phyloP scores from a whole-genome alignment of 2,113 vertebrate genomes.

The Salminus brasiliensis region DNA sequence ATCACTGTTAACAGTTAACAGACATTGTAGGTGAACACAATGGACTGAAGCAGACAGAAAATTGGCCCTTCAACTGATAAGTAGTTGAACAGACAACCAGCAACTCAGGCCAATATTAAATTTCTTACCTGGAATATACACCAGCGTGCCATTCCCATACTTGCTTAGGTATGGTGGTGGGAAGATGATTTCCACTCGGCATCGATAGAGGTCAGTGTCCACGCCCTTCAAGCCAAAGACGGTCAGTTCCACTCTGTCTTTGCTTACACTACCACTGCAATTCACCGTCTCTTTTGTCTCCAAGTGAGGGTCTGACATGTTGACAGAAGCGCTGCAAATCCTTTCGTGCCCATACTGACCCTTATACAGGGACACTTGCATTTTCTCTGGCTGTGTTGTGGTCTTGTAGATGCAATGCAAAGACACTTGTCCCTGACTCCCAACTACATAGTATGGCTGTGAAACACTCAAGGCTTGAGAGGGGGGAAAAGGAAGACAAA shows the following conservation, averaged over 20 bases:
- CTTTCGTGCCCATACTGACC: constrained; percentile 51
- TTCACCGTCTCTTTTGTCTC: constrained; percentile 22
- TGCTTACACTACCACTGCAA: constrained; percentile 53
- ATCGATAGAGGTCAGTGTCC: constrained; percentile 73
- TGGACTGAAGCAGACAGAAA: background rate
- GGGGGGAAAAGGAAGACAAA: background rate
- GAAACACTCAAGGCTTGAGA: constrained; percentile 59
- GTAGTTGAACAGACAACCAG: background rate
- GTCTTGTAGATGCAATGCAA: constrained; percentile 52
- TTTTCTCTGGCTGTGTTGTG: constrained; percentile 34
- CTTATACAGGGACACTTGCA: constrained; percentile 60
- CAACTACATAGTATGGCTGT: constrained; percentile 65
- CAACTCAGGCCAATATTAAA: background rate
- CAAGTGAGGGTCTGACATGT: constrained; percentile 31
- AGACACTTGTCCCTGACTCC: constrained; percentile 47
- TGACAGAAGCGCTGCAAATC: constrained; percentile 58
- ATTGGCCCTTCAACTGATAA: background rate
- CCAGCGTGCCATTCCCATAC: constrained; percentile 67
- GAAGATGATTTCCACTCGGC: constrained; percentile 62
- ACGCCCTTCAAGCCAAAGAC: constrained; percentile 59
- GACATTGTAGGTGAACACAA: too few relatives aligned
- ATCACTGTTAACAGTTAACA: too few relatives aligned
- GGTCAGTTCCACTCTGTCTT: constrained; percentile 60
- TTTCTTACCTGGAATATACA: constrained; percentile 66
- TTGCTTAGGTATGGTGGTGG: constrained; percentile 65